Conservation (phyloP, 2,888 invertebrate genomes). For the Eupithecia vulgata region DNA sequence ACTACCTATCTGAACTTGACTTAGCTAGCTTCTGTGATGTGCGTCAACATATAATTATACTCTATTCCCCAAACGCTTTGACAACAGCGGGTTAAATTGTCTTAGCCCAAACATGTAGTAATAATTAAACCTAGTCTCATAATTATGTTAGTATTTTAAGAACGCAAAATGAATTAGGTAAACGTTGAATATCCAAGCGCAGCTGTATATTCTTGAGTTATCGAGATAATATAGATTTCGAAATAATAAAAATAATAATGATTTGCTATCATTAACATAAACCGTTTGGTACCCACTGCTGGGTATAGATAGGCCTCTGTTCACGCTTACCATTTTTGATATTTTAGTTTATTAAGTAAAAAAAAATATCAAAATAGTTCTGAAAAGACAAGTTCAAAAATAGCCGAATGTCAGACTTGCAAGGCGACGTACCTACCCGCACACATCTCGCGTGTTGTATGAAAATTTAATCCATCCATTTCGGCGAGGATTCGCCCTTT, state of each 20-base stretch:
- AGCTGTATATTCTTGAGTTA: not conserved
- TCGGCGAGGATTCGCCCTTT: constrained; percentile 19
- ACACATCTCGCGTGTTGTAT: constrained; percentile 18
- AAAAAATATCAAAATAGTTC: not conserved
- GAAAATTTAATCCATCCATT: constrained; percentile 28
- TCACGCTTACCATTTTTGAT: not conserved
- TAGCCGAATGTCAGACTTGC: not conserved
- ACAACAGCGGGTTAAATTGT: no score
- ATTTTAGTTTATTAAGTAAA: not conserved
- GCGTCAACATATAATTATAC: not conserved
- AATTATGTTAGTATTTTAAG: not conserved
- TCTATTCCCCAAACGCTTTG: no score
- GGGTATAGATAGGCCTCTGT: not conserved
- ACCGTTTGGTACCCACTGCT: not conserved
- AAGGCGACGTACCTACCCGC: not conserved
- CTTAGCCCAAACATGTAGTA: not conserved
- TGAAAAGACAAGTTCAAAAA: not conserved
- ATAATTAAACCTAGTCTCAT: not conserved
- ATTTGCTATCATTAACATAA: not conserved
- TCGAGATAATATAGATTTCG: not conserved
- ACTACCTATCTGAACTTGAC: not conserved
- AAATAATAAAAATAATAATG: not conserved
- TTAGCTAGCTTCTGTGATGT: not conserved
- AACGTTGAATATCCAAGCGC: not conserved
- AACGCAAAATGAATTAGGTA: not conserved